Evolutionary conservation across 1,140 invertebrate genomes (phyloP), one percentile per base, ranked within the genome.

Genomic region (Anastrepha obliqua): DNA sequence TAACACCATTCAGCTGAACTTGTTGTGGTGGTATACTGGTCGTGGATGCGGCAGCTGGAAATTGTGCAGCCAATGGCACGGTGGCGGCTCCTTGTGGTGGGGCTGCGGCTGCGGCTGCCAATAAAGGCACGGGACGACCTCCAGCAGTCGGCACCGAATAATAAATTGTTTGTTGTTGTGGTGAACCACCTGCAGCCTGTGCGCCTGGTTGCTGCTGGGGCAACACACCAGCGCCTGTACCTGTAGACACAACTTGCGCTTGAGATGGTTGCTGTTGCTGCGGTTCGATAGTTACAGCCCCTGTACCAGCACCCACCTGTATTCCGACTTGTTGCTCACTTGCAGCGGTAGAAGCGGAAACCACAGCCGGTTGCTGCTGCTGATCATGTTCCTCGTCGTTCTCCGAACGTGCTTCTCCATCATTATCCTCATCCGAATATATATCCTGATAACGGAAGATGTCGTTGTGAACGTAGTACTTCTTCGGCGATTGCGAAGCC

Each of bases 391-490:
- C 92, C 59, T 93, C 96, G 87, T 96, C 96, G 64, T 95, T 95
- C 90, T 96, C 96, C 39, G 95, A 95, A 86, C 95, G 96, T 39
- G 94, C 94, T 88, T 93, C 92, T 9, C 95, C 94, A 88, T 96
- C 95, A 81, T 94, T 94, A 39, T 93, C 94, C 89, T 95, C 93
- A 87, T 93, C 93, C 64, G 91, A 91, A 85, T 92, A 93, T 81
- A 93, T 42, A 88, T 93, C 97, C 95, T 99, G 98, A 93, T 99
- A 99, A 86, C 98, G 97, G 94, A 99, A 99, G 92, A 99, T 99
- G 94, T 99, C 98, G 94, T 99, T 99, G 92, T 98, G 98, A 29
- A 99, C 98, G 92, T 99, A 99, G 94, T 98, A 99, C 94, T 98
- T 98, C 94, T 98, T 99, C 42, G 98, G 98, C 74, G 97, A 97